A percentile compares a stretch with the other conserved stretches of the same genome.
Conservation (phyloP, 2,888 invertebrate genomes). For the Lasioglossum malachurum region DNA sequence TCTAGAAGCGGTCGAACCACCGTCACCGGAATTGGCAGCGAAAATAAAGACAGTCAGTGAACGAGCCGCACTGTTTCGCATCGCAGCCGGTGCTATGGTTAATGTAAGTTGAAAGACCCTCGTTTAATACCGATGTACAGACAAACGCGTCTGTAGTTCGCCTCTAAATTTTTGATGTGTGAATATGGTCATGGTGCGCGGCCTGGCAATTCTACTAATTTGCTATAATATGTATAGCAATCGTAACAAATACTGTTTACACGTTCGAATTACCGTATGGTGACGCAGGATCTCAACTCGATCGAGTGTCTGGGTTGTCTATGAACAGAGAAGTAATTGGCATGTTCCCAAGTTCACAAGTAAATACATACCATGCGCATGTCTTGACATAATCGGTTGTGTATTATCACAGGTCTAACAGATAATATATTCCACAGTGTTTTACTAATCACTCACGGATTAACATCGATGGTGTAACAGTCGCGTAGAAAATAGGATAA, state of each 20-base stretch:
- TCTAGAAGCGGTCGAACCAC: constrained; percentile 88
- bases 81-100: constrained; percentile 98
- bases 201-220: background rate
- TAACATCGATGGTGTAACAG: constrained; percentile 12
- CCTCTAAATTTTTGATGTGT: background rate
- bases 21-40: constrained; percentile 88
- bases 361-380: background rate
- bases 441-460: constrained; percentile 5
- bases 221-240: background rate
- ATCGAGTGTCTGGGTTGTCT: background rate
- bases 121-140: constrained; percentile 27
- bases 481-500: constrained; percentile 46
- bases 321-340: background rate
- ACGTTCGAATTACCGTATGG: background rate
- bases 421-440: background rate
- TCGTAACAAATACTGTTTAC: background rate
- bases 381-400: background rate
- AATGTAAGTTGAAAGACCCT: constrained; percentile 88
- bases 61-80: constrained; percentile 96
- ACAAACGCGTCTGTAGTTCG: constrained; percentile 20
- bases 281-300: background rate
- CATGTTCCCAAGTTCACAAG: background rate
- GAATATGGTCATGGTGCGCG: background rate
- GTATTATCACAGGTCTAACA: background rate
- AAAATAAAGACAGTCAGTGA: constrained; percentile 96